Evolutionary conservation across 1,140 invertebrate species (phyloP), one percentile per base, ranked within the genome.

Genomic region (Atta colombica): DNA sequence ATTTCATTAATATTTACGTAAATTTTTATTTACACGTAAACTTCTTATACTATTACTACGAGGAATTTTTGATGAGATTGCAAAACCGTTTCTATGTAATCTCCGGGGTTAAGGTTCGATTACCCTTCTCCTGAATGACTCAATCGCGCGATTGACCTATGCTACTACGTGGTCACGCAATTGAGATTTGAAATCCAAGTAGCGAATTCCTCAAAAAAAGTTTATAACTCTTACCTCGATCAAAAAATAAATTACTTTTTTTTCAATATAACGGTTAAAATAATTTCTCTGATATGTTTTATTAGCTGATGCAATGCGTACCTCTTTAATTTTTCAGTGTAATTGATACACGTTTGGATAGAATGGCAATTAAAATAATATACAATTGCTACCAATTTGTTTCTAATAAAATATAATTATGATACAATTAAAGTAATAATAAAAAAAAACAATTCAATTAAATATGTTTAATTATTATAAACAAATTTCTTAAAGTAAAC

Each of bases 61-160:
- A 63, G 18, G n/a, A 39, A 60, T 45, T 51, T 39, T 51, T 28
- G 4, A 51, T 2, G 28, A 74, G 58, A 49, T 84, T 84, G n/a
- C 55, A 35, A 18, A 25, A 25, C 25, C 21, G 14, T 18, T 16
- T 61, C n/a, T 82, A 69, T 35, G 51, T 66, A 86, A 77, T 63
- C 65, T 65, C 63, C 7, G 72, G 49, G 74, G 81, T 85, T 74
- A 86, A 77, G 65, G 58, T 74, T 69, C 68, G 69, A 49, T 87
- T 81, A 31, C 84, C 84, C 84, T 85, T 85, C 61, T 85, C 71
- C 66, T 74, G 65, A 87, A 87, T 81, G 85, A 71, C 88, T 80
- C 72, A 61, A 85, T 63, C 58, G 28, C 31, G 39, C 55, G 53
- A 72, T 61, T 71, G 39, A 84, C 80, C 82, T 78, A 85, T 81